A percentile compares a stretch with the other conserved stretches of the same genome.
Evolutionary conservation across 1,140 invertebrate genomes (phyloP).

Genomic region (Macrotrachela quadricornifera): DNA sequence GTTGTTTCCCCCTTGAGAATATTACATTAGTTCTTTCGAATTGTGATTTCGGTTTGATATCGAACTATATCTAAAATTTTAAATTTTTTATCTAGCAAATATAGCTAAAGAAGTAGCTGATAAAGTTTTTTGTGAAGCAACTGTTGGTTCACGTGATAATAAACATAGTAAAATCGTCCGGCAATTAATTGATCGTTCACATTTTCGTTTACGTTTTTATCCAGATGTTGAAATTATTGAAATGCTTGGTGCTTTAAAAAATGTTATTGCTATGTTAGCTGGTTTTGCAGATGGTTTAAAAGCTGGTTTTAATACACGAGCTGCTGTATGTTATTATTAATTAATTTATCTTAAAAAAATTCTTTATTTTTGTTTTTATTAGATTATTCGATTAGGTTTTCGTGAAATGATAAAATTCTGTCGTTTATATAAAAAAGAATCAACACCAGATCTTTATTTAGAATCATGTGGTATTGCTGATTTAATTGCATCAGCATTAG

Average conservation of each 20-base stretch:
- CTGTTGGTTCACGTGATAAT: no score
- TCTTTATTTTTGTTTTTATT: no score
- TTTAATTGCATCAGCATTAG: conserved; percentile 93
- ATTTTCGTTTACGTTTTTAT: no score
- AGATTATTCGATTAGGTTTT: conserved; percentile 83
- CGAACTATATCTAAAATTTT: no score
- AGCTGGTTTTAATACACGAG: conserved; percentile 91
- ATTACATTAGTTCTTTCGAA: no score
- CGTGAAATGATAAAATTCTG: conserved; percentile 45
- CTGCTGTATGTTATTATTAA: no score
- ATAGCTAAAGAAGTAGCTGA: conserved; percentile 78
- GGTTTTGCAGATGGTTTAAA: conserved; percentile 84
- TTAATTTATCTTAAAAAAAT: no score
- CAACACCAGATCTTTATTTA: conserved; percentile 61
- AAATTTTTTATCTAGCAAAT: no score
- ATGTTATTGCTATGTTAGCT: conserved; percentile 90
- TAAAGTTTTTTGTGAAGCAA: conserved; percentile 95
- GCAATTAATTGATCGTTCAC: no score
- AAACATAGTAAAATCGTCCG: no score
- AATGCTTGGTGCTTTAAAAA: conserved; percentile 93
- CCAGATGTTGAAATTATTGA: conserved; percentile 82
- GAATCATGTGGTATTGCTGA: conserved; percentile 97
- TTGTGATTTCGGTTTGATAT: no score
- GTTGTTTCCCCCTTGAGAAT: no score
- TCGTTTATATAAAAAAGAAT: conserved; percentile 21